Conservation (phyloP, 2,888 invertebrate species). For the Silvanus unidentatus region DNA sequence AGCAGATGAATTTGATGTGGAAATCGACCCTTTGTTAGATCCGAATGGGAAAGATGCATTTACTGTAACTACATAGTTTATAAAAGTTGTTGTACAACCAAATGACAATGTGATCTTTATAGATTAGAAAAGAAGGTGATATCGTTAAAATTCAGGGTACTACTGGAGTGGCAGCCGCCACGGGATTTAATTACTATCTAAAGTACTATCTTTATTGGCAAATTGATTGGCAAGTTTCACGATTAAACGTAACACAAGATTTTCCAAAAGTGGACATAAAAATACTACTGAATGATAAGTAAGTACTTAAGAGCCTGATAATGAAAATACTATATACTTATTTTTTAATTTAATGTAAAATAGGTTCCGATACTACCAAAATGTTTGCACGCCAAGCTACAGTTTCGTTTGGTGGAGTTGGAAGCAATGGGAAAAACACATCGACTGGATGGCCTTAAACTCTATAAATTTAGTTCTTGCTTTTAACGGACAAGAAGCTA, state of each 20-base stretch:
- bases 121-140: conserved; percentile 21
- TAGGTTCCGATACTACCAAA: conserved; percentile 88
- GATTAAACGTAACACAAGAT: conserved; percentile 53
- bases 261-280: conserved; percentile 56
- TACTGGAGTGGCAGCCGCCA: conserved; percentile 74
- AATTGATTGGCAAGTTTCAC: conserved; percentile 78
- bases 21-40: conserved; percentile 42
- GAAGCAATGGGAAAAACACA: conserved; percentile 74
- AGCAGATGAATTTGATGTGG: conserved; percentile 44
- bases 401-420: conserved; percentile 88
- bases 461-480: conserved; percentile 88
- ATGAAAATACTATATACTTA: no score
- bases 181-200: conserved; percentile 83
- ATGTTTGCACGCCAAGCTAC: conserved; percentile 81
- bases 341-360: conserved; percentile 22
- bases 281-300: conserved; percentile 61
- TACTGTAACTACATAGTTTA: conserved; percentile 43
- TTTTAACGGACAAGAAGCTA: conserved; percentile 82
- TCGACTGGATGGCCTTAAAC: conserved; percentile 96
- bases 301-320: no score
- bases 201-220: conserved; percentile 77
- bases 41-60: conserved; percentile 50
- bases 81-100: no score
- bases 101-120: conserved; percentile 23
- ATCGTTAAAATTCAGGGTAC: conserved; percentile 33